Conservation (phyloP, 2,113 vertebrate species). For the Smithornis capensis region DNA sequence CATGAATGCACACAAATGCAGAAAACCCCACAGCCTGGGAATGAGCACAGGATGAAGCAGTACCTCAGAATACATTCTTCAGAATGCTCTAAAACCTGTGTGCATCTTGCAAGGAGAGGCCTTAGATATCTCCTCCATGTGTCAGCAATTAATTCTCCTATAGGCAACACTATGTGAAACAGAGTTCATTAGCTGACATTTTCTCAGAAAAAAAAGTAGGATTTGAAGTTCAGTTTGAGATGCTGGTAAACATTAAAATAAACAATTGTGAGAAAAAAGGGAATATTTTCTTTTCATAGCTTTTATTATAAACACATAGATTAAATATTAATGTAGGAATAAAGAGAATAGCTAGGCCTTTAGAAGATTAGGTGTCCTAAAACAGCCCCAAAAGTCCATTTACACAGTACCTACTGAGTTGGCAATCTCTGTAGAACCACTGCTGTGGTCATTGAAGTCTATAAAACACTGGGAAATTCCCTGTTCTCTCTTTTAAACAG, state of each 20-base stretch:
- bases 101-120: neutral
- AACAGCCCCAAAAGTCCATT: neutral
- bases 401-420: neutral
- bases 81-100: neutral
- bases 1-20: neutral
- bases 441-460: neutral
- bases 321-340: slow-evolving; percentile 4
- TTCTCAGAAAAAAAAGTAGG: neutral
- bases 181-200: neutral
- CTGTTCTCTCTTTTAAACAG: neutral
- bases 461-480: neutral
- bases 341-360: neutral
- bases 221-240: neutral
- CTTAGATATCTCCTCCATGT: fast-evolving
- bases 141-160: neutral
- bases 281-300: neutral
- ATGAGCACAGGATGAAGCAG: neutral
- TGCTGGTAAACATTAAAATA: neutral
- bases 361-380: neutral
- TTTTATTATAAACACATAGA: slow-evolving; percentile 22
- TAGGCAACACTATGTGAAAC: neutral
- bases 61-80: neutral
- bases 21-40: neutral
- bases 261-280: neutral
- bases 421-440: neutral